A percentile compares a stretch with the other conserved stretches of the same genome.
Evolutionary conservation across 2,113 vertebrate genomes (phyloP).

Genomic region (Lanius ludovicianus): DNA sequence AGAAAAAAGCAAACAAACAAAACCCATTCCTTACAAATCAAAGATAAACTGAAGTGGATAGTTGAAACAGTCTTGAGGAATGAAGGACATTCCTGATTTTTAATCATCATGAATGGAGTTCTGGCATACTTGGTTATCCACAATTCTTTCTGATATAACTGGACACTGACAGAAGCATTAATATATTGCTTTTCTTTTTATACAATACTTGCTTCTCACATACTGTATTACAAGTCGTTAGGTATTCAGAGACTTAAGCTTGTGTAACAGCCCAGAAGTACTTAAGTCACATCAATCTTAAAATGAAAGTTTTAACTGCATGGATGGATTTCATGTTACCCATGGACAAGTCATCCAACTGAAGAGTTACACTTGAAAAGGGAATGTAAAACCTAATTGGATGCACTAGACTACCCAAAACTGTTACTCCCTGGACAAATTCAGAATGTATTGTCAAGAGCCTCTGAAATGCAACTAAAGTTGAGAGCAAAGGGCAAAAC

Average conservation of each 20-base stretch:
- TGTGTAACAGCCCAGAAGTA: not conserved
- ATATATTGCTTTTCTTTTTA: not conserved
- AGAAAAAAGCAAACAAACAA: not conserved
- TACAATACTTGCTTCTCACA: not conserved
- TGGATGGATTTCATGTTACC: not conserved
- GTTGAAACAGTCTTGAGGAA: not conserved
- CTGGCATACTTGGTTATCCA: not conserved
- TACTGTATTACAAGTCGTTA: not conserved
- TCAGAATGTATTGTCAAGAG: not conserved
- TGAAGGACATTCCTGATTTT: not conserved
- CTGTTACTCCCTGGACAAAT: not conserved
- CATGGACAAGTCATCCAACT: not conserved
- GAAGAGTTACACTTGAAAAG: not conserved
- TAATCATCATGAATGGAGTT: not conserved
- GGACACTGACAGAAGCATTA: not conserved
- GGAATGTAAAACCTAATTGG: not conserved
- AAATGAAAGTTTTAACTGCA: not conserved
- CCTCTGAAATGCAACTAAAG: not conserved
- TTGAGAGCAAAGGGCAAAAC: not conserved
- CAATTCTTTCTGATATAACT: not conserved
- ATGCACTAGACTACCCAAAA: not conserved
- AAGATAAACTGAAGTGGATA: not conserved
- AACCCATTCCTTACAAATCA: rapidly evolving
- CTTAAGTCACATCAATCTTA: not conserved
- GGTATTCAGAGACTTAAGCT: not conserved